Base-by-base conservation (phyloP, 2,113 vertebrate genomes). In the Centrocercus urophasianus region DNA sequence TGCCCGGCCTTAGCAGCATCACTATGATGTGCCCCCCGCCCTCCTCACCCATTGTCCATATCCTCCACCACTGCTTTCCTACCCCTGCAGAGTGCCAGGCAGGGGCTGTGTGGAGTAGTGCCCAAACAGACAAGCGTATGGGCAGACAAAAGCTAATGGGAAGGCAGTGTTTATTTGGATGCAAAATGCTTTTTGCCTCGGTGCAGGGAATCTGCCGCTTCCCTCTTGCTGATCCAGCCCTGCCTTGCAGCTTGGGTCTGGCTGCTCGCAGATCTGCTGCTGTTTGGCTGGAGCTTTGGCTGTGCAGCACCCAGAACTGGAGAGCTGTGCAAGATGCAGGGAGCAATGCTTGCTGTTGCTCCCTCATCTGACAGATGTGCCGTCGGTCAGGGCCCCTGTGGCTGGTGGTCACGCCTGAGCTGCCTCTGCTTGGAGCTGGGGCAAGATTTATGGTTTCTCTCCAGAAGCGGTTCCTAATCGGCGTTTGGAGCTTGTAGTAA, bases 121-220 rank as follows among this genome's bases (percentile, higher is more conserved):
- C 61, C 61, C 11, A 5, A 38, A 36, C 72, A 57, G 76, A 74
- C 14, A 18, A 34, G 64, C 65, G 69, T 71, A 73, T 64, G 80
- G 76, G 83, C 67, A 77, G 83, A 66, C 76, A 59, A 77, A 93
- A 93, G 72, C 83, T 59, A 43, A 11, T 13, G 24, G 60, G 61
- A 74, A 83, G 69, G 50, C 54, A 34, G 32, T 89, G 40, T 94
- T 94, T 93, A 63, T 90, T 86, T 76, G 76, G 72, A 54, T 93
- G 54, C 86, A 67, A 71, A 84, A 71, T 75, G 73, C 36, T 93
- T 60, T 21, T 9, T 16, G 2, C 21, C n/a, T 11, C 2, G 8
- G 13, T 59, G 73, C 47, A 11, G 17, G 73, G 73, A 17, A 79
- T 38, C 74, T 84, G 83, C 86, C 94, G 86, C 73, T 92, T 90